Conservation (phyloP, 2,797 vertebrate species). For the Melanotaenia parkinsoni region DNA sequence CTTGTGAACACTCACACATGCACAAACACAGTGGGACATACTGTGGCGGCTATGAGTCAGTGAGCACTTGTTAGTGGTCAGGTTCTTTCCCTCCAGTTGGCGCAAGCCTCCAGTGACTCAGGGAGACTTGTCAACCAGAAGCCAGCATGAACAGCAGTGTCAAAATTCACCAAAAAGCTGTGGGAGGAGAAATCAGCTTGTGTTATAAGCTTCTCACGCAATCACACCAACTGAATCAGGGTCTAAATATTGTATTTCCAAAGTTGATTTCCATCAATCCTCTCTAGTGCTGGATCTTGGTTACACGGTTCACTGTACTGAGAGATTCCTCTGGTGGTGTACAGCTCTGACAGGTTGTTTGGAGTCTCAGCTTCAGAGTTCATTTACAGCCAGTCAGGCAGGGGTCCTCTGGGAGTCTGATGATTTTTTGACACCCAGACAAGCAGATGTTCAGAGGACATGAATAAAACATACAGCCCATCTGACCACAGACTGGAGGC, state of each 20-base stretch:
- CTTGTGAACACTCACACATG: constrained; percentile 42
- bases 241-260: constrained; percentile 27
- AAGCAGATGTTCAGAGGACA: constrained; percentile 78
- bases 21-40: constrained; percentile 70
- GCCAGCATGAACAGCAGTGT: constrained; percentile 80
- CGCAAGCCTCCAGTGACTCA: constrained; percentile 79
- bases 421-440: constrained; percentile 79
- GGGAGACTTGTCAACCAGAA: constrained; percentile 77
- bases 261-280: constrained; percentile 54
- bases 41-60: constrained; percentile 81
- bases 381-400: constrained; percentile 77
- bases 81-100: constrained; percentile 79
- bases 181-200: constrained; percentile 64
- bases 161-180: constrained; percentile 71
- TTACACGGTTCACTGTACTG: constrained; percentile 56
- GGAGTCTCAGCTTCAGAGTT: constrained; percentile 72
- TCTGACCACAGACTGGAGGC: constrained; percentile 66
- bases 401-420: constrained; percentile 69
- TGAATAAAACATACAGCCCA: constrained; percentile 82
- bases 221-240: constrained; percentile 45
- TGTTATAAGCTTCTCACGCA: constrained; percentile 49
- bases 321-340: constrained; percentile 59
- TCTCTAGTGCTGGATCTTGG: constrained; percentile 34
- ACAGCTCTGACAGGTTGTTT: constrained; percentile 75
- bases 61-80: constrained; percentile 81